Evolutionary conservation across 2,113 vertebrate genomes (phyloP), one percentile per base, ranked within the genome.

Genomic region (Myrmecobius fasciatus): DNA sequence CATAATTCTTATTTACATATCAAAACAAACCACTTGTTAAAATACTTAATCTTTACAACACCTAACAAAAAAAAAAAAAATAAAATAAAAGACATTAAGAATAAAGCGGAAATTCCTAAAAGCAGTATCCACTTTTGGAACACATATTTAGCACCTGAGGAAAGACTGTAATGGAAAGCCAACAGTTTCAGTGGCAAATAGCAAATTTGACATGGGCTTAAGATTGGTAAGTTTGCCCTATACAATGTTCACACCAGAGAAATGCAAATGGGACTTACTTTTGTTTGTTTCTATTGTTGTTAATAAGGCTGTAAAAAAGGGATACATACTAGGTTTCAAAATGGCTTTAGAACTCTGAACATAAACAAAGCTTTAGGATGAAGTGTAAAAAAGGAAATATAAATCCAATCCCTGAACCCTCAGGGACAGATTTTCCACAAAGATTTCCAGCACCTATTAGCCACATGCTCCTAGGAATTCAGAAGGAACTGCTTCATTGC

Each of bases 141-240:
- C 97, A 98, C 98, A 98, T 98, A 97, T 90, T 98, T 98, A 99
- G 98, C 98, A 98, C 98, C 98, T 98, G 98, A 98, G 98, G 98
- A 97, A 97, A 98, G 96, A 98, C 96, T 0, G 14, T 60, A 91
- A 97, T 93, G 97, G 97, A 98, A 98, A 98, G 97, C 97, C 98
- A 96, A 83, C 67, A 83, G 67, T 83, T 83, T 83, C 17, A 24
- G 97, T 96, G 97, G 98, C 94, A 91, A 98, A 97, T 93, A 52
- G 14, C 91, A 96, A 96, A 95, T 95, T 96, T 43, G 89, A 60
- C 43, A 94, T 90, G 93, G 88, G 56, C 95, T 97, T 93, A 95
- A 90, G 4, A 60, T 94, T 96, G 95, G 0, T 96, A 95, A 92
- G 94, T 97, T 98, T 0, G 56, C 92, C 97, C 95, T 56, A 95